Percentiles rank a stretch among this genome's conserved stretches.
Evolutionary conservation across 2,113 vertebrate genomes (phyloP).

Genomic region (Percina caprodes): DNA sequence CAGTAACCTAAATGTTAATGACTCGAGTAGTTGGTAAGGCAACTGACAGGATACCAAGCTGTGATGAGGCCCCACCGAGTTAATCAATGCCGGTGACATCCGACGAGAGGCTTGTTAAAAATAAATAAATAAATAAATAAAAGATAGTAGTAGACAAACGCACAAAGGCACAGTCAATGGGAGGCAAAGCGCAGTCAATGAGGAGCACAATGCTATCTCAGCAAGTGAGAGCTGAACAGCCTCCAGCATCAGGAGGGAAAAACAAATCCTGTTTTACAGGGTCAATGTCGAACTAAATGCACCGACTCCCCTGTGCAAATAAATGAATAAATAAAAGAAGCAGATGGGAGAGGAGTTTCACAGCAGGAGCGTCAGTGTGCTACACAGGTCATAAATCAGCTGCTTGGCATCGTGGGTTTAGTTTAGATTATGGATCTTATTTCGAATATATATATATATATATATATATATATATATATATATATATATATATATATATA

Average conservation of each 20-base stretch:
- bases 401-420: not conserved
- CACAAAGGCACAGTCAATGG: conserved; percentile 4
- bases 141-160: not conserved
- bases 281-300: conserved; percentile 29
- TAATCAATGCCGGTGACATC: conserved; percentile 54
- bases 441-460: too few species aligned
- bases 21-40: conserved; percentile 40
- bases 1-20: conserved; percentile 46
- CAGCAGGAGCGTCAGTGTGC: conserved; percentile 6
- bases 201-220: conserved; percentile 36
- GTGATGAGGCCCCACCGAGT: conserved; percentile 34
- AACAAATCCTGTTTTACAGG: not conserved
- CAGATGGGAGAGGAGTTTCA: conserved; percentile 36
- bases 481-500: too few species aligned
- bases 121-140: not conserved
- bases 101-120: conserved; percentile 8
- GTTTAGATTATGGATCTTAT: too few species aligned
- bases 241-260: not conserved
- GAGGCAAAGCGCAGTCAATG: conserved; percentile 35
- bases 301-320: conserved; percentile 9
- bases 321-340: conserved; percentile 2
- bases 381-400: conserved; percentile 59
- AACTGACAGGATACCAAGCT: conserved; percentile 65
- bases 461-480: too few species aligned
- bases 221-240: conserved; percentile 31